phyloP scores from a whole-genome alignment of 2,888 invertebrate species.

The Trichopoda pennipes region DNA sequence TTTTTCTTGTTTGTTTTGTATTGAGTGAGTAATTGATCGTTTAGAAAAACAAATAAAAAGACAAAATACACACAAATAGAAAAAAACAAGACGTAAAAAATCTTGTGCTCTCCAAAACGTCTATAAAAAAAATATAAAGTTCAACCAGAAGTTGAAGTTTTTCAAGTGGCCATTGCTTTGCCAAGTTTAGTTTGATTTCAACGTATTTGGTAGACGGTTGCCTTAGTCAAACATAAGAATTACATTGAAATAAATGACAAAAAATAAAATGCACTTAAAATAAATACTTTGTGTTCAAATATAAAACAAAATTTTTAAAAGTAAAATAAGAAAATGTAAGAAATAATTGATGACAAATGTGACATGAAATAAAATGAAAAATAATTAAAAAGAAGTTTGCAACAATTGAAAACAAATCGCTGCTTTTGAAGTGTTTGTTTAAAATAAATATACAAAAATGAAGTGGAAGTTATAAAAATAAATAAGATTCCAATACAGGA shows the following conservation, averaged over 20 bases:
- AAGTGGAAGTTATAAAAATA: too few relatives aligned
- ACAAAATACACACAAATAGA: slow-evolving; percentile 29
- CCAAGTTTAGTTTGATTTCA: slow-evolving; percentile 68
- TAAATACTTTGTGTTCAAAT: slow-evolving; percentile 4
- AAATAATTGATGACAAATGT: not conserved
- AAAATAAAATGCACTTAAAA: slow-evolving; percentile 9
- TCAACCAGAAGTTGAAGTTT: slow-evolving; percentile 66
- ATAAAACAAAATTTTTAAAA: slow-evolving; percentile 17
- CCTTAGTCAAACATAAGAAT: slow-evolving; percentile 19
- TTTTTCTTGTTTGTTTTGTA: slow-evolving; percentile 16
- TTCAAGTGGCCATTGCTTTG: slow-evolving; percentile 58
- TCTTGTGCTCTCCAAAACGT: slow-evolving; percentile 47
- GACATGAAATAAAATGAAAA: too few relatives aligned
- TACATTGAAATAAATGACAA: slow-evolving; percentile 17
- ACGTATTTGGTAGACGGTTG: slow-evolving; percentile 68
- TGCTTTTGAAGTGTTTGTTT: too few relatives aligned
- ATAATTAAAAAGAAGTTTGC: too few relatives aligned
- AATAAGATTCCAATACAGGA: too few relatives aligned
- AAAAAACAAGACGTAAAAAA: slow-evolving; percentile 23
- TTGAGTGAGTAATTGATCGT: slow-evolving; percentile 40
- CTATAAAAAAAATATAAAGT: slow-evolving; percentile 53
- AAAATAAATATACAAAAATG: too few relatives aligned
- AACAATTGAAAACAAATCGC: too few relatives aligned
- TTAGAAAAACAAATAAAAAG: slow-evolving; percentile 29
- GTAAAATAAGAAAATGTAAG: not conserved